Evolutionary conservation across 2,113 vertebrate species (phyloP).

Genomic region (Coturnix japonica): DNA sequence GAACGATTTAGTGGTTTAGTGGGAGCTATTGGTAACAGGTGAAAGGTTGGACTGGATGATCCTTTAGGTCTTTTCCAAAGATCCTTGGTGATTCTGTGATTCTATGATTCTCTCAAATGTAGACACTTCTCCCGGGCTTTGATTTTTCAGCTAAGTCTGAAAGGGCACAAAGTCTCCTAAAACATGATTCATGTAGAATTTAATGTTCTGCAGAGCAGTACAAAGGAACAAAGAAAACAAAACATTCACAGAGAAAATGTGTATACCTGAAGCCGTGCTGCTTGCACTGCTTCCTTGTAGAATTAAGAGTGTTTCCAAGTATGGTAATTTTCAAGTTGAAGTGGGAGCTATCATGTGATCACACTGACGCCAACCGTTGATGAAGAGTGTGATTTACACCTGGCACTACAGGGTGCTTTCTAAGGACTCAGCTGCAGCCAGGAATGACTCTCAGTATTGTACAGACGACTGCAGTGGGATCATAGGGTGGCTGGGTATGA

Average conservation of each 20-base stretch:
- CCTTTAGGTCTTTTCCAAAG: too few relatives aligned
- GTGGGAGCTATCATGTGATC: fast-evolving
- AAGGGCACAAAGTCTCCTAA: not conserved
- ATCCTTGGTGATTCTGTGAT: too few relatives aligned
- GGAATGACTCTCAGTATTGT: fast-evolving
- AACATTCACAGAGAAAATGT: not conserved
- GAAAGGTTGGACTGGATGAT: too few relatives aligned
- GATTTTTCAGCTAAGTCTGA: not conserved
- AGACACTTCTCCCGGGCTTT: not conserved
- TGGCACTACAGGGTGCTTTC: fast-evolving
- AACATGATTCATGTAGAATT: not conserved
- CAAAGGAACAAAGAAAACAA: not conserved
- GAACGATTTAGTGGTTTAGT: too few relatives aligned
- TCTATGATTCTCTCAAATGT: not conserved
- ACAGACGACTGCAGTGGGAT: fast-evolving
- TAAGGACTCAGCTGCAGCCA: not conserved
- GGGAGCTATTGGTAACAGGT: too few relatives aligned
- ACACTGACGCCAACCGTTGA: fast-evolving
- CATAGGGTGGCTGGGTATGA: fast-evolving
- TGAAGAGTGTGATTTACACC: not conserved
- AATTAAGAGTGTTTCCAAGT: not conserved
- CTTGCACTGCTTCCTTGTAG: not conserved
- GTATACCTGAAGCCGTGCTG: not conserved
- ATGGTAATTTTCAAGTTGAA: not conserved
- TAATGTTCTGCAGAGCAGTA: not conserved